Evolutionary conservation across 1,140 invertebrate genomes (phyloP), one percentile per base, ranked within the genome.

Genomic region (Cryptotermes secundus): DNA sequence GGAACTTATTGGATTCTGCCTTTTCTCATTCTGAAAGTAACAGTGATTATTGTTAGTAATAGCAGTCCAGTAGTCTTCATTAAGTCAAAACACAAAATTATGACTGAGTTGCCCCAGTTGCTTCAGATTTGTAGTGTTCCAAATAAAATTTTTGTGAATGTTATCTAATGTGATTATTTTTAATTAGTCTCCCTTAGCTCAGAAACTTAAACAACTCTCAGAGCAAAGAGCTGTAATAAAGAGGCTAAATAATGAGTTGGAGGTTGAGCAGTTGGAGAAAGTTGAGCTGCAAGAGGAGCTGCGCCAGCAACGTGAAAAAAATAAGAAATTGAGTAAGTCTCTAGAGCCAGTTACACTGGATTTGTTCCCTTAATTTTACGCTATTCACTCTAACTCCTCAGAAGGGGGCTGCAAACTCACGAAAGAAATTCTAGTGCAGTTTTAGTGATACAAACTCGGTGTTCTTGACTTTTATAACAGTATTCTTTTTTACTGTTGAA

Each of bases 191-290:
- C 59, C 59, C 31, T 31, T 72, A 72, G 59, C 59, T n/a, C 59
- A 72, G 59, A 72, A 72, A n/a, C 26, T 72, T 26, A 72, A 72
- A 16, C 26, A n/a, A 9, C 59, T 72, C 7, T 72, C 59, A 31
- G 59, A 72, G 31, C 59, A 72, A 72, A 72, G 59, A 72, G 59
- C 59, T 31, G n/a, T 72, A 14, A 72, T 72, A 72, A n/a, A 72
- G 59, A 72, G n/a, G 14, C n/a, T 72, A 26, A 72, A 31, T n/a
- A 26, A 31, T 31, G 59, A 72, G 14, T 72, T 72, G 16, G 59
- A 72, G 26, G 4, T n/a, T n/a, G 59, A 72, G 31, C 59, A 72
- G 59, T 3, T 16, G 7, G 59, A 72, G 59, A 72, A 72, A 31
- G 59, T n/a, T 31, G 26, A n/a, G 26, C 7, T 72, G n/a, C 59